These are phyloP conservation scores for Squalus acanthias DNA, from an alignment of 2,797 vertebrate genomes.

Conservation along the genomic window DNA sequence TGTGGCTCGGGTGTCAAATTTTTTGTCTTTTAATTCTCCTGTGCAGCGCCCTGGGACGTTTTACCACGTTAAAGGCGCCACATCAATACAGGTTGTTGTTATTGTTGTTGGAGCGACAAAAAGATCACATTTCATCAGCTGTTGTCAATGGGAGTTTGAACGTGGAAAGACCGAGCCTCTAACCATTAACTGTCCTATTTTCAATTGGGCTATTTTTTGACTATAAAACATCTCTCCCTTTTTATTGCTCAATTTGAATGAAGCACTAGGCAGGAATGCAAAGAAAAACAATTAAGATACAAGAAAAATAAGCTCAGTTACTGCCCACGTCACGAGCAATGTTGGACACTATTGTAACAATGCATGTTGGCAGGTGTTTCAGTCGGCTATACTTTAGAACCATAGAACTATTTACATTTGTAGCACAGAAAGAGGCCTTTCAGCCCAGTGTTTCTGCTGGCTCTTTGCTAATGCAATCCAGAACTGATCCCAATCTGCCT, in stretches of 20 bases:
- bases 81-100: no score
- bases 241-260: background rate
- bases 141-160: background rate
- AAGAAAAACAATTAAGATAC: background rate
- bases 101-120: background rate
- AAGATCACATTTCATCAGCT: background rate
- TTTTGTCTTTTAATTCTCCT: no score
- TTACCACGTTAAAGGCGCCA: no score
- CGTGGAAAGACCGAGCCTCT: background rate
- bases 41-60: no score
- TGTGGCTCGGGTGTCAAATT: no score
- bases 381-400: background rate
- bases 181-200: no score
- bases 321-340: background rate
- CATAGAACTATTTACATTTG: background rate
- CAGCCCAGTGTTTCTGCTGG: background rate
- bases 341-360: background rate
- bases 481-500: background rate
- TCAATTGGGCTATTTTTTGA: background rate
- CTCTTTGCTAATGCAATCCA: background rate
- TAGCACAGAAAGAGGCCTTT: background rate
- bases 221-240: background rate
- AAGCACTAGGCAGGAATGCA: no score
- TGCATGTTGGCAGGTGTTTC: background rate
- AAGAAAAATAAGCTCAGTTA: background rate